Evolutionary conservation across 2,797 vertebrate genomes (phyloP).

Genomic region (Gymnoscopelus microlampas): DNA sequence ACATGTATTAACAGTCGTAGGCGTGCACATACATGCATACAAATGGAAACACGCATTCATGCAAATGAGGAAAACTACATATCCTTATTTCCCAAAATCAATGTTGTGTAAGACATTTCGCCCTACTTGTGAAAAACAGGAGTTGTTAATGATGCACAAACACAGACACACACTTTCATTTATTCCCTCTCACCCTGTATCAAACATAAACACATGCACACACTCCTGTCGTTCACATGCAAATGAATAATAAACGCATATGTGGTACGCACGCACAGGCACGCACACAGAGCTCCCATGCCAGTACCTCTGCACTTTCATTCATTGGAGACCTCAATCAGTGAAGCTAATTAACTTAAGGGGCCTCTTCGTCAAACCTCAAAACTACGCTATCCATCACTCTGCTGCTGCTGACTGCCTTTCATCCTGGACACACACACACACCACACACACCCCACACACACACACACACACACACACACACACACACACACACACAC

Average conservation of each 20-base stretch:
- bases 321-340: constrained; percentile 21
- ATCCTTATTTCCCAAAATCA: no score
- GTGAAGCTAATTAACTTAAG: constrained; percentile 5
- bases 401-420: background rate
- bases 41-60: no score
- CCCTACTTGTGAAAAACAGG: no score
- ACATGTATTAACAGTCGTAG: no score
- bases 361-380: background rate
- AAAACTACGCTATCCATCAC: constrained; percentile 14
- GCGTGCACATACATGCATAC: no score
- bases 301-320: background rate
- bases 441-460: background rate
- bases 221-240: background rate
- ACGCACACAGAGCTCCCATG: background rate
- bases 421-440: background rate
- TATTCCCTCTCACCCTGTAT: no score
- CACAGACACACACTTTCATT: background rate
- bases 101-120: no score
- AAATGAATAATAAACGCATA: no score
- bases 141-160: background rate
- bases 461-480: background rate
- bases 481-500: background rate
- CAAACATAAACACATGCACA: background rate
- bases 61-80: no score
- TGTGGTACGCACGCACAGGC: background rate